A percentile compares a stretch with the other conserved stretches of the same genome.
Conservation (phyloP, 2,888 invertebrate genomes). For the Tachina fera region DNA sequence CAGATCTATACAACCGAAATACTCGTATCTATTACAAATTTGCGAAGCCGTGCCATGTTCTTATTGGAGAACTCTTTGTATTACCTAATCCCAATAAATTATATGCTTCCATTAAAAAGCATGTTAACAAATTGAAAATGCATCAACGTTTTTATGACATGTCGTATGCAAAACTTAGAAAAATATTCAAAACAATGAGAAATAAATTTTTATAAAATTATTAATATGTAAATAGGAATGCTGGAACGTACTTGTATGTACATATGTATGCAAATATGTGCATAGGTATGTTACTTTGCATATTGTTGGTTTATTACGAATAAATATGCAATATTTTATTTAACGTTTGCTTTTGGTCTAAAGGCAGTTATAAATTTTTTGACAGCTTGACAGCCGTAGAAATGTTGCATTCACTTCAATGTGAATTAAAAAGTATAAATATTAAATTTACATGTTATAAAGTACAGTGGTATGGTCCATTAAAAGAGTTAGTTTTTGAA, state of each 20-base stretch:
- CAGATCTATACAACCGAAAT: too few species aligned
- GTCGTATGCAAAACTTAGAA: constrained; percentile 27
- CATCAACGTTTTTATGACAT: constrained; percentile 36
- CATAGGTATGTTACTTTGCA: background rate
- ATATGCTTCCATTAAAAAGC: background rate
- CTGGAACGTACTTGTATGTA: background rate
- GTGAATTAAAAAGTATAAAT: constrained; percentile 32
- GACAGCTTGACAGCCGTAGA: constrained; percentile 72
- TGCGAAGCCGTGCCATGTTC: too few species aligned
- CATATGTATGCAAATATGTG: background rate
- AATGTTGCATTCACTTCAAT: constrained; percentile 59
- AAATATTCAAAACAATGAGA: constrained; percentile 12
- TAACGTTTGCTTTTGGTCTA: constrained; percentile 43
- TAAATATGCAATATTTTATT: constrained; percentile 38
- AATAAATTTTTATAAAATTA: constrained; percentile 21
- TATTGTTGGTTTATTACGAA: constrained; percentile 26
- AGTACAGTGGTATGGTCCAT: constrained; percentile 26
- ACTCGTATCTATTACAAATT: too few species aligned
- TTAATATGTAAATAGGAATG: background rate
- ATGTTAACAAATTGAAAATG: constrained; percentile 37
- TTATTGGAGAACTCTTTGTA: background rate
- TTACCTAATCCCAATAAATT: constrained; percentile 3
- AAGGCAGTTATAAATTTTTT: constrained; percentile 68
- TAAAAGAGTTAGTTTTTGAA: background rate
- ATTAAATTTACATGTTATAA: constrained; percentile 35